phyloP scores from a whole-genome alignment of 2,888 invertebrate genomes.

The Eretmocerus hayati region DNA sequence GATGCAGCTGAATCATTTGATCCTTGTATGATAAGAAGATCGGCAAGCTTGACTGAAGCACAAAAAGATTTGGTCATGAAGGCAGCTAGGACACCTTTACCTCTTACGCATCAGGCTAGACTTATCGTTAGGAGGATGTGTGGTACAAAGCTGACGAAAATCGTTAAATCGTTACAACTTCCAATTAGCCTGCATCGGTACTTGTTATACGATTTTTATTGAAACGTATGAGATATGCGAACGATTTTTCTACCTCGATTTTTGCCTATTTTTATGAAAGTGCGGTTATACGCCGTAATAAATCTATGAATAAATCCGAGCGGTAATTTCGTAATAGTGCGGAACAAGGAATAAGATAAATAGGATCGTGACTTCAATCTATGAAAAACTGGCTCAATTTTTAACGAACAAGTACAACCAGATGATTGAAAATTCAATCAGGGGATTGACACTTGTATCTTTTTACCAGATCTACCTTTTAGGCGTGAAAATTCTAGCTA shows the following conservation, averaged over 20 bases:
- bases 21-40: slow-evolving; percentile 70
- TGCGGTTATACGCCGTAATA: neutral
- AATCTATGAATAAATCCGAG: too few species aligned
- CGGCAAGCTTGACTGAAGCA: slow-evolving; percentile 56
- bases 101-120: slow-evolving; percentile 60
- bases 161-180: slow-evolving; percentile 56
- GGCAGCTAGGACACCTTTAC: slow-evolving; percentile 60
- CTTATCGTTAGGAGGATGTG: slow-evolving; percentile 54
- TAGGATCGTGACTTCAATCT: too few species aligned
- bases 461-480: too few species aligned
- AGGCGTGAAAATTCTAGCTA: too few species aligned
- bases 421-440: too few species aligned
- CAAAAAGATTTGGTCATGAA: slow-evolving; percentile 62
- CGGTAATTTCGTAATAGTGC: too few species aligned
- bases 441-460: too few species aligned
- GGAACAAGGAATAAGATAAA: too few species aligned
- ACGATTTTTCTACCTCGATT: neutral
- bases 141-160: slow-evolving; percentile 53
- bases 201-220: slow-evolving; percentile 57
- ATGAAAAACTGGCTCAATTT: too few species aligned
- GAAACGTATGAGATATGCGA: neutral
- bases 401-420: too few species aligned
- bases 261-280: neutral
- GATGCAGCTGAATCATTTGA: slow-evolving; percentile 74
- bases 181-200: slow-evolving; percentile 62